Evolutionary conservation across 2,888 invertebrate species (phyloP).

Genomic region (Chromoteleia sp.): DNA sequence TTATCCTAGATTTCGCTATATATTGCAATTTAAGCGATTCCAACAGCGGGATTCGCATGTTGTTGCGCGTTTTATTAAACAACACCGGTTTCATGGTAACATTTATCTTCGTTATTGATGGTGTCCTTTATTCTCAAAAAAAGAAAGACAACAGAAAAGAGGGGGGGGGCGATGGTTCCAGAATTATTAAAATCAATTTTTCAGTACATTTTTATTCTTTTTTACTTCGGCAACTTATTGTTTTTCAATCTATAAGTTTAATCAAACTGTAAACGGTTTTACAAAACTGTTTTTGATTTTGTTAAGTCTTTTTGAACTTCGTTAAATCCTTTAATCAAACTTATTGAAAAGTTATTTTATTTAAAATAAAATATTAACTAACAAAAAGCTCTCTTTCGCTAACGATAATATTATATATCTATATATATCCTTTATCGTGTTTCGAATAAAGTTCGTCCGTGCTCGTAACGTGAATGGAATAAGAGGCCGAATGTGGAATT

Average conservation of each 20-base stretch:
- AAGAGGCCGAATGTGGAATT: constrained; percentile 33
- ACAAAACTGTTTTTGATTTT: neutral
- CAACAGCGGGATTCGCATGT: constrained; percentile 74
- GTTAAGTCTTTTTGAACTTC: neutral
- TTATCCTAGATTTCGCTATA: constrained; percentile 74
- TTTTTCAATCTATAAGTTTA: no score
- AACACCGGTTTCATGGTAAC: constrained; percentile 41
- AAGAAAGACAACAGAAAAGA: neutral
- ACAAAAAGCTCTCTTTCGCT: neutral
- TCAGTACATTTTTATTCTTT: no score
- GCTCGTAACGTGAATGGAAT: constrained; percentile 27
- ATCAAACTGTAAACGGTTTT: no score
- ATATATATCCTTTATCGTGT: neutral
- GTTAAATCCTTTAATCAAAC: constrained; percentile 11
- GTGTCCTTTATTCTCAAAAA: neutral
- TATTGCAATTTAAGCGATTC: constrained; percentile 82
- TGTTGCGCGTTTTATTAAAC: constrained; percentile 54
- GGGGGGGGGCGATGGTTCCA: no score
- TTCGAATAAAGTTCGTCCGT: constrained; percentile 24
- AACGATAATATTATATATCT: constrained; percentile 40
- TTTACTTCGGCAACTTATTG: no score
- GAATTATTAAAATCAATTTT: neutral
- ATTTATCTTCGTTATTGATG: constrained; percentile 46
- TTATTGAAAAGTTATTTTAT: constrained; percentile 13
- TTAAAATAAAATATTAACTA: neutral